Evolutionary conservation across 2,888 invertebrate genomes (phyloP), one percentile per base, ranked within the genome.

Genomic region (Gandaritis pyraliata): DNA sequence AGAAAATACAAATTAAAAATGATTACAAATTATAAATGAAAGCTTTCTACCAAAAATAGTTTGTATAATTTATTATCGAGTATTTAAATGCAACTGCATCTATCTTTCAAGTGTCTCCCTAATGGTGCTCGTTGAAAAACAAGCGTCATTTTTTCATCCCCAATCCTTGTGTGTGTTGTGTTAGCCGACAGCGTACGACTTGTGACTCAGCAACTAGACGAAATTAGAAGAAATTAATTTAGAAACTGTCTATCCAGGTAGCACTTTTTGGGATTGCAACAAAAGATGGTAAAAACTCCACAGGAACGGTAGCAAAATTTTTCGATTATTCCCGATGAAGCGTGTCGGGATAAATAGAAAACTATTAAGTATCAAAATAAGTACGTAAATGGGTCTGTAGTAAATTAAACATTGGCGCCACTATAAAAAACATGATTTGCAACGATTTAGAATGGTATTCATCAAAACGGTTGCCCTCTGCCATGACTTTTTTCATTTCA

Each of bases 141-240:
- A 80, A 77, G 78, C 77, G 64, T 71, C 70, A 68, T 64, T 78
- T 80, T 85, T 87, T 86, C 66, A 67, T 62, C 66, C 70, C 75
- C 71, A 71, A 72, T n/a, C n/a, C n/a, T n/a, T n/a, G n/a, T n/a
- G n/a, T n/a, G n/a, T n/a, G n/a, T 75, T 73, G 72, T 49, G 33
- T 81, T 86, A 80, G 81, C 81, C 79, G 85, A 81, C 84, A 82
- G 84, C 83, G 83, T 79, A 82, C 73, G 80, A 76, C 77, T 74
- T 83, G 83, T 91, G 91, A 91, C 88, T 90, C 83, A 81, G 79
- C 91, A 86, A 70, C 82, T 86, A 83, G 77, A 76, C 77, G 77
- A 76, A 85, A 84, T 84, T 86, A 87, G 82, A 85, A 71, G 77
- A 85, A 89, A 90, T 89, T 87, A 88, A 90, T 91, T 90, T 86